Percentiles rank a stretch among this genome's conserved stretches.
Conservation (phyloP, 2,888 invertebrate species). For the Emmelina monodactyla region DNA sequence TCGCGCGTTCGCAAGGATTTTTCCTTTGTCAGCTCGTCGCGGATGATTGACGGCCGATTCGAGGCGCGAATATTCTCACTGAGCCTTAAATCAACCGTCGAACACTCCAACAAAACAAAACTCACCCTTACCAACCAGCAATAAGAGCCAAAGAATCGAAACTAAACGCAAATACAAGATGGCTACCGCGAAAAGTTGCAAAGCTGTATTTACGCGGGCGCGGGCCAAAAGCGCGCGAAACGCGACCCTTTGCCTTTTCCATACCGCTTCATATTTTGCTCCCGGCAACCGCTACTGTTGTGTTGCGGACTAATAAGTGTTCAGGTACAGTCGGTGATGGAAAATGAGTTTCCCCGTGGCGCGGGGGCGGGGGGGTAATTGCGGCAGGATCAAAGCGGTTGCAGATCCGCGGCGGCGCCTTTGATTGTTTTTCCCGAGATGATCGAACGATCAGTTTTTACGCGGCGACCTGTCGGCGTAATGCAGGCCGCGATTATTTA, state of each 20-base stretch:
- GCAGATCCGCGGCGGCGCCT: no score
- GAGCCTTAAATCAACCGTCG: no score
- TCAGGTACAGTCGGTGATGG: constrained; percentile 51
- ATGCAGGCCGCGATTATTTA: constrained; percentile 45
- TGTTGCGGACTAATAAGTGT: constrained; percentile 47
- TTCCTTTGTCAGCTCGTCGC: constrained; percentile 61
- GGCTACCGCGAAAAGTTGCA: no score
- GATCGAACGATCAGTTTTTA: constrained; percentile 35
- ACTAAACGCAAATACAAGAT: no score
- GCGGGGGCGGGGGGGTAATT: constrained; percentile 34
- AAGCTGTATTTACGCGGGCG: no score
- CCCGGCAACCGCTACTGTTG: constrained; percentile 14
- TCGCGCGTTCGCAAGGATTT: constrained; percentile 46
- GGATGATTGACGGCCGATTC: constrained; percentile 59
- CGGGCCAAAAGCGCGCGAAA: no score
- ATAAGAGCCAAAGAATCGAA: no score
- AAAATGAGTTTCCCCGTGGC: constrained; percentile 59
- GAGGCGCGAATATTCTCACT: constrained; percentile 36
- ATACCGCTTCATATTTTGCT: constrained; percentile 3
- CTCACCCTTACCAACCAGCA: no score
- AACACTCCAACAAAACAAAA: no score
- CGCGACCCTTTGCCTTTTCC: no score
- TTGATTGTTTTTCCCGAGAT: constrained; percentile 53
- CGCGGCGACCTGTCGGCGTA: constrained; percentile 36
- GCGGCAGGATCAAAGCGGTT: constrained; percentile 38